Percentiles rank a stretch among this genome's conserved stretches.
Evolutionary conservation across 2,888 invertebrate species (phyloP).

Genomic region (Spilosoma lubricipeda): DNA sequence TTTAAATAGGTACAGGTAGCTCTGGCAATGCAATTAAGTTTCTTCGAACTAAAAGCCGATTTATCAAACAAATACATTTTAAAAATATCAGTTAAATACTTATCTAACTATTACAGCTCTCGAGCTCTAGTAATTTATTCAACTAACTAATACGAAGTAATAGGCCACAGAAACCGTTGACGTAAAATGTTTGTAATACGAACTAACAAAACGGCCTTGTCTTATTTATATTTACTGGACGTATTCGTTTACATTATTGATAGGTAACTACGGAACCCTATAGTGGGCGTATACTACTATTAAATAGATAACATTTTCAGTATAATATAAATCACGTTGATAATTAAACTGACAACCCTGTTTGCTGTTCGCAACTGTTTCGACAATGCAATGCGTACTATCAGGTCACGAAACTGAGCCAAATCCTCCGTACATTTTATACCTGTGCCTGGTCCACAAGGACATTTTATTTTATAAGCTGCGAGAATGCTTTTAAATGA

Average conservation of each 20-base stretch:
- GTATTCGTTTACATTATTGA: too few species aligned
- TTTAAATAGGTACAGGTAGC: neutral
- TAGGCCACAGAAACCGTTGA: too few species aligned
- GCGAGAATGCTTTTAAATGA: neutral
- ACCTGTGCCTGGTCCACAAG: slow-evolving; percentile 12
- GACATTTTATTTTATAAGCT: slow-evolving; percentile 4
- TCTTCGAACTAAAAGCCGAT: neutral
- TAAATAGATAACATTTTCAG: neutral
- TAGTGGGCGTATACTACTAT: too few species aligned
- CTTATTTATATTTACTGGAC: too few species aligned
- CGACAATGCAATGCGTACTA: slow-evolving; percentile 14
- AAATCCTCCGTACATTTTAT: slow-evolving; percentile 16
- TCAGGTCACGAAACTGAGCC: slow-evolving; percentile 16
- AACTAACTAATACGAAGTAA: too few species aligned
- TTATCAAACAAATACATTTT: too few species aligned
- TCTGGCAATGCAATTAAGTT: neutral
- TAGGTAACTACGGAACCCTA: too few species aligned
- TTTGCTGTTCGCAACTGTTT: slow-evolving; percentile 6
- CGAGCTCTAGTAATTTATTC: too few species aligned
- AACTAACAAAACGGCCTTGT: too few species aligned
- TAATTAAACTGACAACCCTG: slow-evolving; percentile 9
- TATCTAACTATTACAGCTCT: too few species aligned
- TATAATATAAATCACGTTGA: neutral
- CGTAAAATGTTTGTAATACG: too few species aligned
- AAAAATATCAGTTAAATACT: too few species aligned